These are phyloP conservation scores for Ophion obscuratus DNA, from an alignment of 2,888 invertebrate genomes.

Conservation along the genomic window DNA sequence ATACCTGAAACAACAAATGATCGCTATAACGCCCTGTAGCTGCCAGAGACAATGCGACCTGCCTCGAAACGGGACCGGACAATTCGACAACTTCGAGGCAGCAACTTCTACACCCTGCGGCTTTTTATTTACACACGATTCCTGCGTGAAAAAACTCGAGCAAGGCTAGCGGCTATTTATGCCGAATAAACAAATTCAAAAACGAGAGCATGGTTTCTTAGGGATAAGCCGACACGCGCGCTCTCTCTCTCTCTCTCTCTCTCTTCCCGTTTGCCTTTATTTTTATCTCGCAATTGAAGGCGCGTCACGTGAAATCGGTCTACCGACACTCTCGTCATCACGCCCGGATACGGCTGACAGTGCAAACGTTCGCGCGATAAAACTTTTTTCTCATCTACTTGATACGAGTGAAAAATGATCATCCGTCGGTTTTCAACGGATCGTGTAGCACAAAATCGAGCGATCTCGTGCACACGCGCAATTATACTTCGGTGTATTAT, in stretches of 20 bases:
- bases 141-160: background rate
- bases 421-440: background rate
- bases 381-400: background rate
- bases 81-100: background rate
- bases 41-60: background rate
- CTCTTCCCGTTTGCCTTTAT: background rate
- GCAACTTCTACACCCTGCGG: no score
- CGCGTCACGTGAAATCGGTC: background rate
- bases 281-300: background rate
- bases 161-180: background rate
- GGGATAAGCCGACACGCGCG: background rate
- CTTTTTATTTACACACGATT: background rate
- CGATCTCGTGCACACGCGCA: no score
- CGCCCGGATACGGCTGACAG: no score
- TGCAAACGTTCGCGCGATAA: no score
- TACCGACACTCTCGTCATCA: background rate
- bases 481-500: background rate
- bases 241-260: no score
- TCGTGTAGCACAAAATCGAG: no score
- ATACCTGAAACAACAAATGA: slow-evolving; percentile 87
- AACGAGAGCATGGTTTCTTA: background rate
- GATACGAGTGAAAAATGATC: background rate
- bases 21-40: background rate
- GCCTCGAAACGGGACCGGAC: background rate
- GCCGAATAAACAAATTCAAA: background rate